These are phyloP conservation scores for Lordiphosa stackelbergi DNA, from an alignment of 1,140 invertebrate species.

Conservation along the genomic window DNA sequence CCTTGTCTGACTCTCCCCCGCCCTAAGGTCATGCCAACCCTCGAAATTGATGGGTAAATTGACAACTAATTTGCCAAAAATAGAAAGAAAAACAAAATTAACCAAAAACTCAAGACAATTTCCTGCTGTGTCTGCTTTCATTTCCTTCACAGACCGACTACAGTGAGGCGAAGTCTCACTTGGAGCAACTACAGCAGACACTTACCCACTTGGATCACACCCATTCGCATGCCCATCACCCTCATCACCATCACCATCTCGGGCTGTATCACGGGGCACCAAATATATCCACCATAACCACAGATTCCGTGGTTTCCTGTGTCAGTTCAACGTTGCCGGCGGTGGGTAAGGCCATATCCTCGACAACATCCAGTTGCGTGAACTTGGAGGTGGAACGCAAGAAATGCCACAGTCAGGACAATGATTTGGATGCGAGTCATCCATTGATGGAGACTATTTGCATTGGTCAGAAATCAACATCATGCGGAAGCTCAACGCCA, in stretches of 20 bases:
- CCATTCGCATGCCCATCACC: slow-evolving; percentile 22
- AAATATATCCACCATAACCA: slow-evolving; percentile 64
- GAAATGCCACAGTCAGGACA: slow-evolving; percentile 43
- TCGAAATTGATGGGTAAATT: slow-evolving; percentile 29
- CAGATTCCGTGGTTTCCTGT: slow-evolving; percentile 71
- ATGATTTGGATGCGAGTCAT: slow-evolving; percentile 51
- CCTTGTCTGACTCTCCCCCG: neutral
- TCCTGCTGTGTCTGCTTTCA: slow-evolving; percentile 68
- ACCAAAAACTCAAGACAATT: slow-evolving; percentile 61
- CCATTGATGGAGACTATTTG: slow-evolving; percentile 63
- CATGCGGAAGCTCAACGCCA: slow-evolving; percentile 45
- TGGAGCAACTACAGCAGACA: slow-evolving; percentile 67
- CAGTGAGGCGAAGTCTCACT: slow-evolving; percentile 57
- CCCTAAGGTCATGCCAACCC: slow-evolving; percentile 27
- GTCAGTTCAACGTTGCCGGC: slow-evolving; percentile 62
- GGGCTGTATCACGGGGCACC: slow-evolving; percentile 57
- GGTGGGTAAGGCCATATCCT: slow-evolving; percentile 55
- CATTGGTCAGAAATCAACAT: slow-evolving; percentile 40
- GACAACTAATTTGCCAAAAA: slow-evolving; percentile 57
- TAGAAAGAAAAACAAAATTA: slow-evolving; percentile 18
- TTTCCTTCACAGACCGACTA: slow-evolving; percentile 71
- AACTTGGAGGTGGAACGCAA: slow-evolving; percentile 51
- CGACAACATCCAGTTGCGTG: slow-evolving; percentile 39
- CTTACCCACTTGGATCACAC: slow-evolving; percentile 56
- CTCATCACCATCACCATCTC: slow-evolving; percentile 36